Percentiles rank a stretch among this genome's conserved stretches.
These are phyloP conservation scores for Galerucella pusilla DNA, from an alignment of 2,888 invertebrate species.

Conservation along the genomic window DNA sequence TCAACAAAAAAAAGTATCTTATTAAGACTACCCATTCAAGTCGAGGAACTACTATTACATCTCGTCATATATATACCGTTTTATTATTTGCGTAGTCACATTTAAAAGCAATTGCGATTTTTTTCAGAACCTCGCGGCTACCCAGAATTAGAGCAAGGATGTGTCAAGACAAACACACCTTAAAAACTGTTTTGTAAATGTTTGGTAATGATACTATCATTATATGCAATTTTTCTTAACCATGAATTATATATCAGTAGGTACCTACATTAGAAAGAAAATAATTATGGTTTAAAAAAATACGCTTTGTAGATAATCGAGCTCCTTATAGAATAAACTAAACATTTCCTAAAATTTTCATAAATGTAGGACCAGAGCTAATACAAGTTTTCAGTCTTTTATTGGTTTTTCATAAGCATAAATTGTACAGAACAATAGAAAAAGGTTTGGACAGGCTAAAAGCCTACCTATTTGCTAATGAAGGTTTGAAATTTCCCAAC, in stretches of 20 bases:
- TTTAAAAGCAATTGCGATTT: background rate
- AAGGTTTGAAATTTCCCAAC: too few relatives aligned
- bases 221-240: background rate
- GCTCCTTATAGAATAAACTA: too few relatives aligned
- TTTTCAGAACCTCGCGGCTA: constrained; percentile 13
- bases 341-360: too few relatives aligned
- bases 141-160: constrained; percentile 24
- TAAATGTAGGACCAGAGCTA: too few relatives aligned
- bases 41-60: constrained; percentile 9
- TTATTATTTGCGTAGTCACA: background rate
- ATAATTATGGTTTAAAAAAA: background rate
- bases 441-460: too few relatives aligned
- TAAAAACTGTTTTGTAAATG: background rate
- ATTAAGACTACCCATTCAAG: background rate
- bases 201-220: constrained; percentile 1
- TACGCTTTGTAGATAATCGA: too few relatives aligned
- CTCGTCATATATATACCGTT: background rate
- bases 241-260: too few relatives aligned
- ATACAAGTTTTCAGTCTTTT: too few relatives aligned
- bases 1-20: background rate
- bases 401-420: too few relatives aligned
- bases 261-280: background rate
- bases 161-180: constrained; percentile 10
- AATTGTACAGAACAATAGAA: too few relatives aligned
- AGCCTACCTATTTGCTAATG: too few relatives aligned